Base-by-base conservation (phyloP, 2,888 invertebrate species). In the Pterostichus madidus region DNA sequence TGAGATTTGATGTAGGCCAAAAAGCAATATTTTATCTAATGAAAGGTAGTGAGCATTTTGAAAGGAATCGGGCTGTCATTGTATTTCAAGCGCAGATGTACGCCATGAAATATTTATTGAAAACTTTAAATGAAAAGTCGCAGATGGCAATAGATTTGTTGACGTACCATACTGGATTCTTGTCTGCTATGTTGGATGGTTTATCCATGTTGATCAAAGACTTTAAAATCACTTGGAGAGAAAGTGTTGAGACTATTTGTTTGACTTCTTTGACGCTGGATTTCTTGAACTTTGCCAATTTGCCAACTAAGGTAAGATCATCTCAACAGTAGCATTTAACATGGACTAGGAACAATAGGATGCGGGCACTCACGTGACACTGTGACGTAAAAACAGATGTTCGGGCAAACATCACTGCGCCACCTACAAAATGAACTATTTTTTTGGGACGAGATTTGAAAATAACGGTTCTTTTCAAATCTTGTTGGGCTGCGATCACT, bases 141-240 rank as follows among this genome's bases (percentile, higher is more conserved):
- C 85, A 86, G 15, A 83, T 82, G 3, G 56, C 35, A 5, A 44
- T 85, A 0, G 85, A 86, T 7, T 17, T 85, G n/a, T 85, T 88
- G 80, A 77, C 85, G 1, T 86, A 85, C 35, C 86, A 88, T 17
- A 80, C 91, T 0, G 89, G 89, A 56, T 92, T 94, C 32, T 90
- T 95, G 87, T 92, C 93, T 8, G 92, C 94, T n/a, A 91, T 95
- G 0, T 89, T 96, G 83, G 93, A 95, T 82, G 93, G 92, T 0
- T 89, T 96, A 10, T 91, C 93, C 24, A 91, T 92, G 0, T 90
- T 95, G 59, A 93, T 96, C 4, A 93, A 93, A 83, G 92, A 93
- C 68, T 94, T 94, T 85, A 92, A 94, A 84, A 93, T 96, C 11
- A 94, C 94, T 44, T 96, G 96, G 96, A 93, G 94, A 83, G 95